Conservation (phyloP, 2,113 vertebrate species). For the Tachysurus vachellii region DNA sequence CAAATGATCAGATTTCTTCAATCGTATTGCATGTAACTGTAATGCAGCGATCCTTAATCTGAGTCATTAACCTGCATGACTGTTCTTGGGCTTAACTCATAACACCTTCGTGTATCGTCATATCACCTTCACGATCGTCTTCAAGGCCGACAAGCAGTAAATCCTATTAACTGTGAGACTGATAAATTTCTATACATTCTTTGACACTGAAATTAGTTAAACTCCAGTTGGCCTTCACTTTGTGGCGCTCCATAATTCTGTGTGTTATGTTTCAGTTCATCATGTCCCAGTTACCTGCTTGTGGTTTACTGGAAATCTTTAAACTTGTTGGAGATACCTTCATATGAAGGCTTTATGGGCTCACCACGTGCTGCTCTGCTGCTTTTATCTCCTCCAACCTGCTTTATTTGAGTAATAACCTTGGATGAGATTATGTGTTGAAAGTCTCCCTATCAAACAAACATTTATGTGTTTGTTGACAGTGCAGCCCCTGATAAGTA, state of each 20-base stretch:
- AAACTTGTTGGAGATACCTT: constrained; percentile 11
- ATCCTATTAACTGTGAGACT: constrained; percentile 39
- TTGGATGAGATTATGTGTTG: constrained; percentile 23
- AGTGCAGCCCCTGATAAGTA: constrained; percentile 22
- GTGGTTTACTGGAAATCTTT: constrained; percentile 25
- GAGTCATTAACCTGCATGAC: neutral
- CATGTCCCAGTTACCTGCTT: constrained; percentile 32
- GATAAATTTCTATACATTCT: constrained; percentile 48
- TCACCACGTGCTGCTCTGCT: neutral
- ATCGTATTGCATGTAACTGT: neutral
- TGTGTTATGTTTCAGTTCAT: constrained; percentile 11
- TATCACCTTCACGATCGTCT: neutral
- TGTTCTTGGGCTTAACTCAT: neutral
- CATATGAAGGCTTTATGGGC: constrained; percentile 34
- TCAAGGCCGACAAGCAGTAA: constrained; percentile 39
- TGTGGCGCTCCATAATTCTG: constrained; percentile 16
- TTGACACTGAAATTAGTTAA: constrained; percentile 23
- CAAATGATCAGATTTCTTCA: neutral
- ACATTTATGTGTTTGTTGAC: constrained; percentile 31
- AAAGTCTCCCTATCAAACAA: constrained; percentile 20
- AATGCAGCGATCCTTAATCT: neutral
- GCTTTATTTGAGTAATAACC: constrained; percentile 9
- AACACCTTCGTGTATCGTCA: neutral
- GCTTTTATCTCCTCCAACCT: constrained; percentile 29
- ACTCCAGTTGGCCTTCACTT: constrained; percentile 40